These are phyloP conservation scores for Sinosuthora webbiana DNA, from an alignment of 2,113 vertebrate species.

Conservation along the genomic window DNA sequence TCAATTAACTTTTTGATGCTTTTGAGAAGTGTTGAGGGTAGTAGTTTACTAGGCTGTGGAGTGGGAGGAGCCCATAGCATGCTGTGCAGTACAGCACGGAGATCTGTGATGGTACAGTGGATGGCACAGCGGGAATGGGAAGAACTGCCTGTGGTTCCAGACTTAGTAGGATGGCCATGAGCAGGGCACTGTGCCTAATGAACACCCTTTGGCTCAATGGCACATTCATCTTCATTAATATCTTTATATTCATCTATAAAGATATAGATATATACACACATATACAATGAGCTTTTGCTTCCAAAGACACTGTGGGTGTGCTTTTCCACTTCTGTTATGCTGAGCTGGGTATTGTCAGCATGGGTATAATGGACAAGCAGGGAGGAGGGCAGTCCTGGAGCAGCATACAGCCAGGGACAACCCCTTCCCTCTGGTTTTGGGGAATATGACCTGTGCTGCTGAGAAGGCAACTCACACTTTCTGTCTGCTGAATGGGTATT, in stretches of 20 bases:
- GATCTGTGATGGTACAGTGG: neutral
- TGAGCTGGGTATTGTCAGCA: neutral
- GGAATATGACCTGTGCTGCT: neutral
- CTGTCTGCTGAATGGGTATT: neutral
- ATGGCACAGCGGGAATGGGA: neutral
- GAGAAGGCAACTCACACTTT: neutral
- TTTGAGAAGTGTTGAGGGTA: neutral
- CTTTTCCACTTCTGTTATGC: neutral
- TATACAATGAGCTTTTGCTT: neutral
- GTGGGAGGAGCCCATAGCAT: neutral
- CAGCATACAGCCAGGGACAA: neutral
- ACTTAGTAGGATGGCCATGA: neutral
- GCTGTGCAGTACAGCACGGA: neutral
- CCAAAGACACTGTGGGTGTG: neutral
- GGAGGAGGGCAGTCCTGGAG: neutral
- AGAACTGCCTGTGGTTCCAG: neutral
- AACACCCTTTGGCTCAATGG: neutral
- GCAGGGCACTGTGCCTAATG: neutral
- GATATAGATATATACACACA: no score
- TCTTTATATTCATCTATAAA: no score
- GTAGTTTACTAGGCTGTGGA: neutral
- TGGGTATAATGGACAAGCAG: neutral
- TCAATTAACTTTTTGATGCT: neutral
- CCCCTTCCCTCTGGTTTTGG: neutral
- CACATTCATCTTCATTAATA: fast-evolving